A percentile compares a stretch with the other conserved stretches of the same genome.
These are phyloP conservation scores for Ptilodon capucinus DNA, from an alignment of 2,888 invertebrate genomes.

Conservation along the genomic window DNA sequence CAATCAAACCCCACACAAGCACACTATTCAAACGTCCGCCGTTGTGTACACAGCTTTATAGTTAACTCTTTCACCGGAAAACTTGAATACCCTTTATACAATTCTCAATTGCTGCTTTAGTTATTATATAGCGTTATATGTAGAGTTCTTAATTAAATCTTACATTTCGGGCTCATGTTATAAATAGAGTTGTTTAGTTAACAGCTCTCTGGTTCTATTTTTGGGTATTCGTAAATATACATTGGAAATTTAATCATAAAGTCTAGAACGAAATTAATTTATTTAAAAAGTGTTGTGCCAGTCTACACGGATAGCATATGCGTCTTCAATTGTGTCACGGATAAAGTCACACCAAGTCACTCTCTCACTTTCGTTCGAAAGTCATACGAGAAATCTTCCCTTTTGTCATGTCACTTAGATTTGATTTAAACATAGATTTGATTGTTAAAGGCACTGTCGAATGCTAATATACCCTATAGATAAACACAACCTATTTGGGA, in stretches of 20 bases:
- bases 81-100: neutral
- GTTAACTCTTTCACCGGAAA: neutral
- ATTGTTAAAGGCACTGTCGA: too few relatives aligned
- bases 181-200: neutral
- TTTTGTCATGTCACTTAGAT: too few relatives aligned
- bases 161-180: slow-evolving; percentile 2
- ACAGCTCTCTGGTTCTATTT: neutral
- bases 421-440: too few relatives aligned
- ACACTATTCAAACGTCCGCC: slow-evolving; percentile 6
- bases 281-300: neutral
- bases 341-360: too few relatives aligned
- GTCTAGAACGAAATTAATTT: neutral
- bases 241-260: too few relatives aligned
- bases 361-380: too few relatives aligned
- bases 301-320: too few relatives aligned
- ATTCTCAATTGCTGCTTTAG: neutral
- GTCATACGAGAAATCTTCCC: too few relatives aligned
- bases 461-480: too few relatives aligned
- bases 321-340: too few relatives aligned
- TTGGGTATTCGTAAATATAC: neutral
- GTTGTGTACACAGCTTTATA: slow-evolving; percentile 26
- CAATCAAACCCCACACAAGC: slow-evolving; percentile 36
- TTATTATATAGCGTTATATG: neutral
- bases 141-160: neutral
- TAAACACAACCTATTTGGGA: too few relatives aligned